Conservation (phyloP, 1,140 invertebrate genomes). For the Rhagoletis pomonella region DNA sequence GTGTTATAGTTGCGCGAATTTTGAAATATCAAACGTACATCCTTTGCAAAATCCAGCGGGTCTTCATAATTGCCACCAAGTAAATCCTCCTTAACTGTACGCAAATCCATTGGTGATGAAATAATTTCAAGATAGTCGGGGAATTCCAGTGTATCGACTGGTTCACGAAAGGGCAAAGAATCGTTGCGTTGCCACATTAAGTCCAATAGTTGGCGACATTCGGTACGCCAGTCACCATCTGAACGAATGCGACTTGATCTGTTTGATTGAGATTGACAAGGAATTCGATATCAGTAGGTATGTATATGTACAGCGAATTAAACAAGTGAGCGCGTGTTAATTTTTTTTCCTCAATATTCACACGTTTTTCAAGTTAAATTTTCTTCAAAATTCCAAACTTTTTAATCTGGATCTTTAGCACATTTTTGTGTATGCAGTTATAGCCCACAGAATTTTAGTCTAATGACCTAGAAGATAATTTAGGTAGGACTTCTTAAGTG, state of each 20-base stretch:
- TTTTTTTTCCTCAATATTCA: too few relatives aligned
- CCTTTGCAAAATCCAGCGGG: constrained; percentile 88
- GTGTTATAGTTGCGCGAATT: constrained; percentile 96
- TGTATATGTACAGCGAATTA: too few relatives aligned
- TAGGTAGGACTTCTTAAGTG: too few relatives aligned
- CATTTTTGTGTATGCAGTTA: too few relatives aligned
- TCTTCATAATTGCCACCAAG: constrained; percentile 84
- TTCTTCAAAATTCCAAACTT: too few relatives aligned
- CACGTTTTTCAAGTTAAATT: too few relatives aligned
- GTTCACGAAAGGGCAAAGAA: constrained; percentile 89
- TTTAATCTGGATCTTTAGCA: too few relatives aligned
- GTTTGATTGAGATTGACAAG: neutral
- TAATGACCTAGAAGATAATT: too few relatives aligned
- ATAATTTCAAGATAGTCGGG: constrained; percentile 83
- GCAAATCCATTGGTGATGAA: constrained; percentile 86
- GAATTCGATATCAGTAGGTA: neutral
- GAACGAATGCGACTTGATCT: constrained; percentile 64
- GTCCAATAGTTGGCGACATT: constrained; percentile 81
- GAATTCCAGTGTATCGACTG: constrained; percentile 85
- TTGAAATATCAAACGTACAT: constrained; percentile 90
- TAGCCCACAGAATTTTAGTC: too few relatives aligned
- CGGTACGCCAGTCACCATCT: constrained; percentile 79
- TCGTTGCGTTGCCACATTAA: constrained; percentile 84
- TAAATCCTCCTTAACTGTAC: constrained; percentile 87
- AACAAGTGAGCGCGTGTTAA: too few relatives aligned